phyloP scores from a whole-genome alignment of 30 jellyfish, hydroid and myxozoan species.

The Hydra vulgaris region DNA sequence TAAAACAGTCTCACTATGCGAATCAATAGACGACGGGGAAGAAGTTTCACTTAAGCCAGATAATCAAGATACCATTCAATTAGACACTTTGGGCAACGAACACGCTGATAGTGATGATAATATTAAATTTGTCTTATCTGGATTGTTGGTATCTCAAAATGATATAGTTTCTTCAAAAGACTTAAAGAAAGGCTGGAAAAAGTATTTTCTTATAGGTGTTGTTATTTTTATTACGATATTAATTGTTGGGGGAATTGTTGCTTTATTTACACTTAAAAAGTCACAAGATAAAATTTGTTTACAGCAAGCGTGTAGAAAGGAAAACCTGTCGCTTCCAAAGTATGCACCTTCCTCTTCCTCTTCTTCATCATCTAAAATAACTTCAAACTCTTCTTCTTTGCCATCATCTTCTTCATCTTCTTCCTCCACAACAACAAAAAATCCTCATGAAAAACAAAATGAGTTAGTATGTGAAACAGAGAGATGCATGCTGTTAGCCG shows the following conservation, averaged over 20 bases:
- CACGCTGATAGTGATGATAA: neutral
- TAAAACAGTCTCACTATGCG: neutral
- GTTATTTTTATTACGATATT: neutral
- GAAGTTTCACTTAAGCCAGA: neutral
- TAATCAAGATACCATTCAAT: neutral
- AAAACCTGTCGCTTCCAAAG: neutral
- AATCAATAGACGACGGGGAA: neutral
- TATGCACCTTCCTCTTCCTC: neutral
- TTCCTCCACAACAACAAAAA: no score
- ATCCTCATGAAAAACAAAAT: neutral
- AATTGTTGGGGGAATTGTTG: neutral
- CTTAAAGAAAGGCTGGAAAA: neutral
- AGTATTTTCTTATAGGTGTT: neutral
- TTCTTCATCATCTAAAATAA: no score
- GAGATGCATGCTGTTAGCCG: constrained; percentile 8
- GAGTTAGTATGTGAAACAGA: neutral
- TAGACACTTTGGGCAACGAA: neutral
- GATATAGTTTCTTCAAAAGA: neutral
- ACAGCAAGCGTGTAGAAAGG: neutral
- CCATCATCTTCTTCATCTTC: neutral
- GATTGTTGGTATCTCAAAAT: no score
- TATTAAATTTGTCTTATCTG: neutral
- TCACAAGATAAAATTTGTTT: neutral
- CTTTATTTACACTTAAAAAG: neutral
- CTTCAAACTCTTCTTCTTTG: no score